Conservation (phyloP, 2,797 vertebrate species). For the Notamacropus eugenii region DNA sequence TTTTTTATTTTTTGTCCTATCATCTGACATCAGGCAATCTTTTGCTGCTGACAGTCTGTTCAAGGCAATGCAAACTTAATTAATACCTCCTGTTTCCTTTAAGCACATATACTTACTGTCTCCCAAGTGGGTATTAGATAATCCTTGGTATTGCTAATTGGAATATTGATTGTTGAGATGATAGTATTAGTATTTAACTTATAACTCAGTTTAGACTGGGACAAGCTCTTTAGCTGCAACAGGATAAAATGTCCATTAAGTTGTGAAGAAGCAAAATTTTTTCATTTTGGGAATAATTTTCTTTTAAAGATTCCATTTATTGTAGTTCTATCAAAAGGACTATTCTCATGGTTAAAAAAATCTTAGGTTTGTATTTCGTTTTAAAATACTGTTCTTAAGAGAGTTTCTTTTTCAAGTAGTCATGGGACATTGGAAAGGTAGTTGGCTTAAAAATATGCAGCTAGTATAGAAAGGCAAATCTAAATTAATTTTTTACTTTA, state of each 20-base stretch:
- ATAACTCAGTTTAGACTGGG: constrained; percentile 3
- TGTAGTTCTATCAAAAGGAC: neutral
- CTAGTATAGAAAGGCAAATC: neutral
- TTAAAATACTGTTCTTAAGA: constrained; percentile 44
- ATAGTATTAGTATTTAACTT: constrained; percentile 39
- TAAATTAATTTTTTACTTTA: constrained; percentile 69
- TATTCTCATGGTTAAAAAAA: neutral
- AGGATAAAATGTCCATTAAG: constrained; percentile 15
- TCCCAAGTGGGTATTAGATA: neutral
- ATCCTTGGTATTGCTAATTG: constrained; percentile 25
- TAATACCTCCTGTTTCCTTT: neutral
- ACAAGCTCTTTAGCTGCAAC: constrained; percentile 11
- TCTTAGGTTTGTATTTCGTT: neutral
- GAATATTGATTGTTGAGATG: constrained; percentile 27
- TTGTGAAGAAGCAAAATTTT: constrained; percentile 7
- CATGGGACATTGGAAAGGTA: neutral
- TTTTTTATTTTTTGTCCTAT: neutral
- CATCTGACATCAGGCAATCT: neutral
- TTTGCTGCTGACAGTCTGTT: neutral
- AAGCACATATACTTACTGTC: neutral
- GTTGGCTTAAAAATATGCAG: neutral
- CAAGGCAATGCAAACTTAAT: neutral
- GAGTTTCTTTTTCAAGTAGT: constrained; percentile 28
- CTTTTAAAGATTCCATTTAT: constrained; percentile 37
- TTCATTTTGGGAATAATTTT: constrained; percentile 52